A percentile compares a stretch with the other conserved stretches of the same genome.
These are phyloP conservation scores for Rotaria magnacalcarata DNA, from an alignment of 2,888 invertebrate species.

Conservation along the genomic window DNA sequence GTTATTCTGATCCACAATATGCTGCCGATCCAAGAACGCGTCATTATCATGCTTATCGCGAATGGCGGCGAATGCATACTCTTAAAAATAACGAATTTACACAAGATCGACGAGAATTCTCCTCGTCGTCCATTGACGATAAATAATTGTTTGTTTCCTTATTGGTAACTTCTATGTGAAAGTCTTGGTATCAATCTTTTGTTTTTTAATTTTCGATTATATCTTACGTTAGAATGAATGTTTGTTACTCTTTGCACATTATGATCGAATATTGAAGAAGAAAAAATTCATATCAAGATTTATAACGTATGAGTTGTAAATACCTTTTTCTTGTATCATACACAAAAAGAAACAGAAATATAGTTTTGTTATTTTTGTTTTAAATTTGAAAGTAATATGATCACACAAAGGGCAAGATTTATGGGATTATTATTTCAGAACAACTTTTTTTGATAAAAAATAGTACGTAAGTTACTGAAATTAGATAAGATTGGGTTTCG, in stretches of 20 bases:
- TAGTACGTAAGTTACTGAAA: too few species aligned
- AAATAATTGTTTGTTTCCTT: neutral
- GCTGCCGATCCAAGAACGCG: neutral
- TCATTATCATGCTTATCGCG: conserved; percentile 28
- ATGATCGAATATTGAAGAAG: too few species aligned
- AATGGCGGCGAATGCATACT: neutral
- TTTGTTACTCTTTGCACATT: too few species aligned
- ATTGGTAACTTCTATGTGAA: neutral
- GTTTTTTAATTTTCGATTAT: too few species aligned
- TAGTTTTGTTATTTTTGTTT: neutral
- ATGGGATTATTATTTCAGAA: too few species aligned
- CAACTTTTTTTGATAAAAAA: too few species aligned
- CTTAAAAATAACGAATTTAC: neutral
- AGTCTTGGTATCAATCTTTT: too few species aligned
- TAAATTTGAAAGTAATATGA: neutral
- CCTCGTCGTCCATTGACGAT: neutral
- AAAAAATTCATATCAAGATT: too few species aligned
- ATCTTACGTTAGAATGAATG: too few species aligned
- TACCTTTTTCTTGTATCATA: neutral
- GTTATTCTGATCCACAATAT: neutral
- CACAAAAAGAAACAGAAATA: neutral
- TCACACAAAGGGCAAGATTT: neutral
- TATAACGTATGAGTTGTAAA: neutral
- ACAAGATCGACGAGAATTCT: neutral
- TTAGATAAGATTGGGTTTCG: too few species aligned